Evolutionary conservation across 64 coral and sea anemone species (phyloP), one percentile per base, ranked within the genome.

Genomic region (Trachythela sp.): DNA sequence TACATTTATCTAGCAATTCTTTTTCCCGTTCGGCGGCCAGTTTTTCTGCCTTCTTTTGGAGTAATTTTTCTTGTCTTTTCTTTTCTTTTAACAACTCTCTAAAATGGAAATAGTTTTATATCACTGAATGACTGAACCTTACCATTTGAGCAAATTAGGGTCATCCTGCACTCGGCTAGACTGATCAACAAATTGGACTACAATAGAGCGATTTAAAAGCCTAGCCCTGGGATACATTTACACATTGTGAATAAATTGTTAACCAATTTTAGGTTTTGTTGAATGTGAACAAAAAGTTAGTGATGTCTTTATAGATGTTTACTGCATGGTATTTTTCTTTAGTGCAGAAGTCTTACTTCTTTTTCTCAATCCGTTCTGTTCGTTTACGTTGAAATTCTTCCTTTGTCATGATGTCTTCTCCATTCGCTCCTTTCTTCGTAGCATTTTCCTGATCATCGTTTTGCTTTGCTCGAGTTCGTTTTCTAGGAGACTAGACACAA

Each of bases 1-100:
- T 59, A 59, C 56, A 64, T 64, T 64, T 64, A 64, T 64, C 1
- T 64, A 80, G 32, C 75, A 80, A 80, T 34, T 80, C 75, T 39
- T 39, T 80, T 10, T 80, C 75, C 20, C 75, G 31, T 22, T 80
- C 75, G 0, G 37, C 13, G 56, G 56, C 24, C 15, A 80, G 30
- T 37, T 39, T 80, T 37, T 80, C 75, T 80, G 75, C 75, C 30
- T 80, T 80, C 33, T 80, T 80, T 18, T 80, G 75, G 4, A 37
- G 33, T 39, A 80, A 39, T 35, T 80, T 80, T 80, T 80, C 75
- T 80, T 80, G 75, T 8, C 75, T 80, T 35, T 80, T 80, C 37
- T 80, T 80, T 39, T 80, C 75, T 80, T 80, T 80, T 18, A 80
- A 34, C 75, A 80, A 37, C 20, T 80, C 75, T 35, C 75, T 80